Conservation (phyloP, 2,888 invertebrate genomes). For the Sarcophaga caerulescens region DNA sequence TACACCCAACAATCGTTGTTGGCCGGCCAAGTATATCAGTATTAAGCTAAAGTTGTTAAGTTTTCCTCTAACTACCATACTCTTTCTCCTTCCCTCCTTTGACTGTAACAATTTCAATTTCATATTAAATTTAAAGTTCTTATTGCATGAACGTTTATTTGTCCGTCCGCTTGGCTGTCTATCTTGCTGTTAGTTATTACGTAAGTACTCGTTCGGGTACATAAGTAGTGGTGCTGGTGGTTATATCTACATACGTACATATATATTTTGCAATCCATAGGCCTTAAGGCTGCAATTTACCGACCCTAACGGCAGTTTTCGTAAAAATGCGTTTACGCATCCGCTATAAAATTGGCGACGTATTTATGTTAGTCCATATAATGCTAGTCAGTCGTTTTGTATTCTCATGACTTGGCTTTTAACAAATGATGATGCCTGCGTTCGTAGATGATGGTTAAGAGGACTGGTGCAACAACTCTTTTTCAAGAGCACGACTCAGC, state of each 20-base stretch:
- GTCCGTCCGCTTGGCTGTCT: slow-evolving; percentile 25
- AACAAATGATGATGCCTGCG: slow-evolving; percentile 61
- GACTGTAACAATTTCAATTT: slow-evolving; percentile 15
- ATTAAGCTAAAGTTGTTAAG: slow-evolving; percentile 8
- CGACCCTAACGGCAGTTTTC: slow-evolving; percentile 79
- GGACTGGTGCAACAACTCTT: slow-evolving; percentile 65
- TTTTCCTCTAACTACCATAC: not conserved
- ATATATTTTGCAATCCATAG: slow-evolving; percentile 53
- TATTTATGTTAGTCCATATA: slow-evolving; percentile 59
- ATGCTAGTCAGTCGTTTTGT: slow-evolving; percentile 48
- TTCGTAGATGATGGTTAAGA: slow-evolving; percentile 50
- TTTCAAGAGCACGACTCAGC: slow-evolving; percentile 60
- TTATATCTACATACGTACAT: slow-evolving; percentile 30
- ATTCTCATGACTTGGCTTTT: slow-evolving; percentile 61
- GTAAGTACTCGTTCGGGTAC: not conserved
- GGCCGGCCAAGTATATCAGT: slow-evolving; percentile 16
- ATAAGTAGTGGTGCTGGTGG: slow-evolving; percentile 12
- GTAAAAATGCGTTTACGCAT: slow-evolving; percentile 80
- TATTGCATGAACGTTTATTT: slow-evolving; percentile 33
- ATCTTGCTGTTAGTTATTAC: slow-evolving; percentile 8
- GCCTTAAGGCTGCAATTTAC: slow-evolving; percentile 77
- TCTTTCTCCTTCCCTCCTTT: not conserved
- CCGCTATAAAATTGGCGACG: slow-evolving; percentile 75
- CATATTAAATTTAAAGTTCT: slow-evolving; percentile 29
- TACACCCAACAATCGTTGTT: slow-evolving; percentile 58